Conservation (phyloP, 2,113 vertebrate genomes). For the Eretmochelys imbricata region DNA sequence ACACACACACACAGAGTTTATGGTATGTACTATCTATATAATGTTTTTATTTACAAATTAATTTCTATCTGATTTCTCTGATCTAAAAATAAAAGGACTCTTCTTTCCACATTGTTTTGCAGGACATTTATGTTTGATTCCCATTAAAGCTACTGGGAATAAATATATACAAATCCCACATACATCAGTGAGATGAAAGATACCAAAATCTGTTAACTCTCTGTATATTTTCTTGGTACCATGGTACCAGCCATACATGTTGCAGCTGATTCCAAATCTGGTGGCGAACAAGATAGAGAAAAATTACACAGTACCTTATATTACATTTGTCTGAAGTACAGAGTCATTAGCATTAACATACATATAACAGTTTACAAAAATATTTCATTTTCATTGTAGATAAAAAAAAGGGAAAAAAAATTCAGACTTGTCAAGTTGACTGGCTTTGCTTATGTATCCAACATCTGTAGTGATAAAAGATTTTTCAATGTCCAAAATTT, state of each 20-base stretch:
- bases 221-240: neutral
- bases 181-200: neutral
- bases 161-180: neutral
- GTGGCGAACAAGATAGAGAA: neutral
- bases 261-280: neutral
- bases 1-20: neutral
- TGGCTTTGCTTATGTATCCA: too few species aligned
- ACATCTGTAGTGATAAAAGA: too few species aligned
- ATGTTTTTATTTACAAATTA: neutral
- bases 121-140: neutral
- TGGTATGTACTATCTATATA: neutral
- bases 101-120: neutral
- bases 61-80: neutral
- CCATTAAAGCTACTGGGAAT: neutral
- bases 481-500: too few species aligned
- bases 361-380: neutral
- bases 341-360: neutral
- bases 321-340: neutral
- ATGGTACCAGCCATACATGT: neutral
- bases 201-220: too few species aligned
- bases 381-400: neutral
- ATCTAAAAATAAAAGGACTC: neutral
- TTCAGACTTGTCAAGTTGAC: neutral
- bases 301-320: neutral
- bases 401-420: neutral